Percentiles rank a stretch among this genome's conserved stretches.
Conservation (phyloP, 2,113 vertebrate species). For the Lepisosteus osseus region DNA sequence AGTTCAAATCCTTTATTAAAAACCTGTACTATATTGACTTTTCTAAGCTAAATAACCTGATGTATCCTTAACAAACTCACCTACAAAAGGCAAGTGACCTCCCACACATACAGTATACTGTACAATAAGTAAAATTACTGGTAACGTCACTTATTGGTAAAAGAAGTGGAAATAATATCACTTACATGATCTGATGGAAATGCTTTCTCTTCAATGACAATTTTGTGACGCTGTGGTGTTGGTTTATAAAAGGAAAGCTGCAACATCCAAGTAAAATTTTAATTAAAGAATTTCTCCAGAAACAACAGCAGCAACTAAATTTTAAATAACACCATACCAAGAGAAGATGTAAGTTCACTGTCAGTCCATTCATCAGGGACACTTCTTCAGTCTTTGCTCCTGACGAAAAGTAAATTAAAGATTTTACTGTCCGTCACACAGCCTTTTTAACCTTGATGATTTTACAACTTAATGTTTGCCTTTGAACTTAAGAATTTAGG, state of each 20-base stretch:
- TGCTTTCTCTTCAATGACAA: conserved; percentile 86
- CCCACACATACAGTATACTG: conserved; percentile 3
- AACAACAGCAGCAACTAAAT: not conserved
- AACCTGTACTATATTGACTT: no score
- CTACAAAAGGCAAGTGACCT: no score
- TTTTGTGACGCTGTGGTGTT: conserved; percentile 78
- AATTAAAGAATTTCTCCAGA: not conserved
- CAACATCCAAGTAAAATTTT: not conserved
- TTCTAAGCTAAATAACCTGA: no score
- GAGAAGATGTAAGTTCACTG: conserved; percentile 88
- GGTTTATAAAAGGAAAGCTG: conserved; percentile 95
- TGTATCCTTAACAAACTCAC: no score
- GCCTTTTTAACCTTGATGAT: no score
- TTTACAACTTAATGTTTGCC: no score
- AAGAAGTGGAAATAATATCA: conserved; percentile 18
- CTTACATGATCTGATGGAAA: conserved; percentile 97
- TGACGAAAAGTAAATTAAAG: conserved; percentile 33
- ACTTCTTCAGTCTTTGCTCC: conserved; percentile 69
- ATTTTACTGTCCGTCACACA: no score
- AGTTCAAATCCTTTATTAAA: no score
- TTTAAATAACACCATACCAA: conserved; percentile 63
- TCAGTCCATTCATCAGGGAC: conserved; percentile 87
- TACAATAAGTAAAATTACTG: not conserved
- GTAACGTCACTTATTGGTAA: not conserved
- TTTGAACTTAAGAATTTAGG: no score